Conservation (phyloP, 2,797 vertebrate species). For the Pempheris klunzingeri region DNA sequence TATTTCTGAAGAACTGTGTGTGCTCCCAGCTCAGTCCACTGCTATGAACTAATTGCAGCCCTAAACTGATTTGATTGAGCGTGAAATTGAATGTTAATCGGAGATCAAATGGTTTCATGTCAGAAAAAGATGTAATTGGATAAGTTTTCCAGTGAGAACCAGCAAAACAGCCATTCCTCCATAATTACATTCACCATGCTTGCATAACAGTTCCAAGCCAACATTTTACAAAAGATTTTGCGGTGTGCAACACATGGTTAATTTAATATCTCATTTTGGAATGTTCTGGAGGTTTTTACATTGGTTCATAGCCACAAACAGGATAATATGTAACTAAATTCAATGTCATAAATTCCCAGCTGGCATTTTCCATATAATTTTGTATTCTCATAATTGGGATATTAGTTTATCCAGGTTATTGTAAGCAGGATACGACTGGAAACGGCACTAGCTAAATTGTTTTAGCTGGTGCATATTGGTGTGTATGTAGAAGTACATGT, state of each 20-base stretch:
- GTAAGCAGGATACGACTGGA: not conserved
- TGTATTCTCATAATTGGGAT: not conserved
- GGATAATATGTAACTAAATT: not conserved
- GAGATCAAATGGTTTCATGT: conserved; percentile 34
- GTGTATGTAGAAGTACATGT: conserved; percentile 1
- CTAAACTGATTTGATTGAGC: conserved; percentile 50
- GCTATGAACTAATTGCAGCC: conserved; percentile 36
- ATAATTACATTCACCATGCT: not conserved
- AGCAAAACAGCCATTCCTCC: not conserved
- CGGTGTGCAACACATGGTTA: not conserved
- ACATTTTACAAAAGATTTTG: not conserved
- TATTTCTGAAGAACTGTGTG: conserved; percentile 22
- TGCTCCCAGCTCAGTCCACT: conserved; percentile 17
- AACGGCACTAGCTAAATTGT: conserved; percentile 5
- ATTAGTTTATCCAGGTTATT: conserved; percentile 23
- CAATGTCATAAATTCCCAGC: not conserved
- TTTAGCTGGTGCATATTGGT: no score
- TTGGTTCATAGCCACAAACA: not conserved
- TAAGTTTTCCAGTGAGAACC: conserved; percentile 1
- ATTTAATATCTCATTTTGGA: not conserved
- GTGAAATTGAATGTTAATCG: conserved; percentile 44
- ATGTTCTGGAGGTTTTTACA: not conserved
- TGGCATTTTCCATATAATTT: not conserved
- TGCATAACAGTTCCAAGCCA: not conserved
- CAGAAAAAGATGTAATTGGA: not conserved